phyloP scores from a whole-genome alignment of 2,797 vertebrate genomes.

The Gadopsis bispinosus region DNA sequence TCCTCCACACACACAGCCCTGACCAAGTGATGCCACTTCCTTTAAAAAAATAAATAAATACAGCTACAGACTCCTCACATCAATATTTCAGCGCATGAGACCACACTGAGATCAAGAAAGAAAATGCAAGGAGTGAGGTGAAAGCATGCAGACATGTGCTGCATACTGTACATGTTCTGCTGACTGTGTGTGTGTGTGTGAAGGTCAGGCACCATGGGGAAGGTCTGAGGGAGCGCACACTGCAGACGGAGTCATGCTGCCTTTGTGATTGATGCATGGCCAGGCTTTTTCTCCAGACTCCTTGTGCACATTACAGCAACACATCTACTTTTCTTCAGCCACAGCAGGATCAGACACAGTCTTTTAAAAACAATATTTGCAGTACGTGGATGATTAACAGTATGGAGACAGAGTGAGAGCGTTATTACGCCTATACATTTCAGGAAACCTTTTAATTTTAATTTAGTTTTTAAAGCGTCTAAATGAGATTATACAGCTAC shows the following conservation, averaged over 20 bases:
- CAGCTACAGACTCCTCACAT: slow-evolving; percentile 36
- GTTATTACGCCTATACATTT: not conserved
- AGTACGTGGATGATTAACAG: not conserved
- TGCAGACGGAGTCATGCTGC: slow-evolving; percentile 36
- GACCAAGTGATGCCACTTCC: slow-evolving; percentile 22
- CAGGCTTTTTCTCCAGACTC: slow-evolving; percentile 15
- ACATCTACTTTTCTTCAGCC: slow-evolving; percentile 2
- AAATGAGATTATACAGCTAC: not conserved
- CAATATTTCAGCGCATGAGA: slow-evolving; percentile 59
- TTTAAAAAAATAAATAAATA: slow-evolving; percentile 1
- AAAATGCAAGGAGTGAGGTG: not conserved
- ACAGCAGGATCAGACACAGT: slow-evolving; percentile 9
- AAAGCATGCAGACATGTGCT: slow-evolving; percentile 11
- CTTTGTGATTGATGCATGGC: slow-evolving; percentile 34
- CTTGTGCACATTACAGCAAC: not conserved
- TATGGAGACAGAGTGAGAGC: not conserved
- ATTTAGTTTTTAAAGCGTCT: not conserved
- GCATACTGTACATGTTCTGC: not conserved
- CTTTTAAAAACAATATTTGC: not conserved
- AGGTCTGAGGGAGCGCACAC: not conserved
- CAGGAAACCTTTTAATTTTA: not conserved
- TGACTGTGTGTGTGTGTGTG: slow-evolving; percentile 5
- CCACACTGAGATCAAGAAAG: slow-evolving; percentile 55
- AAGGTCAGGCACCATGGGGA: slow-evolving; percentile 36
- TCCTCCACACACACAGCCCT: slow-evolving; percentile 23